phyloP scores from a whole-genome alignment of 2,797 vertebrate genomes.

The Cephalopachus bancanus region DNA sequence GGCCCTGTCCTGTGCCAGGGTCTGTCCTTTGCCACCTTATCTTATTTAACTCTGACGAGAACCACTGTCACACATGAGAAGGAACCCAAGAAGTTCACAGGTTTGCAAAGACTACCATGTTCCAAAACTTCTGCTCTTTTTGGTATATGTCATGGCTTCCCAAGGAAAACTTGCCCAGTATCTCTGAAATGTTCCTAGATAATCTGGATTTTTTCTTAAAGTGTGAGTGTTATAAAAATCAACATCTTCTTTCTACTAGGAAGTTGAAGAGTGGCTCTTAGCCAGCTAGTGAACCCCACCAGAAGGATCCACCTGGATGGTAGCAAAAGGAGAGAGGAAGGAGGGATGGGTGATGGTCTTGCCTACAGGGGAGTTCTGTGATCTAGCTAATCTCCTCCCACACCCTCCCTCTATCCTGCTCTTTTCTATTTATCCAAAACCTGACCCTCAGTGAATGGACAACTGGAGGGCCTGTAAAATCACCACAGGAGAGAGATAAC shows the following conservation, averaged over 20 bases:
- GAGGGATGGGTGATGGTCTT: fast-evolving
- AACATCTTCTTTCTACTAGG: background rate
- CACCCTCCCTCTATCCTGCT: background rate
- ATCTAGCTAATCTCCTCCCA: background rate
- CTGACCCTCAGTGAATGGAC: background rate
- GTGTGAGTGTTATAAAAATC: background rate
- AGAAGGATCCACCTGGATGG: background rate
- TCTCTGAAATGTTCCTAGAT: background rate
- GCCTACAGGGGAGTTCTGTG: background rate
- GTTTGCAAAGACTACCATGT: background rate
- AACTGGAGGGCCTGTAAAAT: background rate
- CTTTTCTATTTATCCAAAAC: background rate
- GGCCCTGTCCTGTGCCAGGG: background rate
- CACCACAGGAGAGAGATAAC: background rate
- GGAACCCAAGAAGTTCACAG: background rate
- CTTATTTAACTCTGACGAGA: background rate
- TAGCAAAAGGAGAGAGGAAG: fast-evolving
- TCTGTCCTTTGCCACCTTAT: background rate
- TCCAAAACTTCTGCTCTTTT: background rate
- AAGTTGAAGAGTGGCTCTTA: background rate
- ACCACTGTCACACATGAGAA: background rate
- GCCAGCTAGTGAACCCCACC: background rate
- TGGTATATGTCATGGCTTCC: background rate
- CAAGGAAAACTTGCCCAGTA: background rate
- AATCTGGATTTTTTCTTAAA: background rate